phyloP scores from a whole-genome alignment of 35 echinoderm and acorn worm genomes.

The Holothuria glaberrima region DNA sequence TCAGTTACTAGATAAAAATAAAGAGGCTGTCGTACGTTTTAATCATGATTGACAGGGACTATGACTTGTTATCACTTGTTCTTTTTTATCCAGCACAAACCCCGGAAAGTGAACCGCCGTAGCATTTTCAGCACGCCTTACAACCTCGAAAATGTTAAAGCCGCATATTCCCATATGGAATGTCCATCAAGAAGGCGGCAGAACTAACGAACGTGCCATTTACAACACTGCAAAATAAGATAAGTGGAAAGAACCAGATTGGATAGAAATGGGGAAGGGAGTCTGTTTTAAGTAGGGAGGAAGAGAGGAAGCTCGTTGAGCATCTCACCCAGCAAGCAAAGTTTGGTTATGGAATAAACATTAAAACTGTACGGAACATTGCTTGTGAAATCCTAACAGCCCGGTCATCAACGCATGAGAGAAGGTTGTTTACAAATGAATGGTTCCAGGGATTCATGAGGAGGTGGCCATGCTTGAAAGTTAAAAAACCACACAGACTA shows the following conservation, averaged over 20 bases:
- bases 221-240: constrained; percentile 1
- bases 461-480: not conserved
- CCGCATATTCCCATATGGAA: not conserved
- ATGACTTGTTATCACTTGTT: not conserved
- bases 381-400: not conserved
- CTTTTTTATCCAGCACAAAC: not conserved
- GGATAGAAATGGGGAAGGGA: not conserved
- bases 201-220: not conserved
- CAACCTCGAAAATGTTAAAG: not conserved
- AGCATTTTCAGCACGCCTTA: not conserved
- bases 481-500: not conserved
- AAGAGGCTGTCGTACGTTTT: no score
- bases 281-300: not conserved
- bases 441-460: not conserved
- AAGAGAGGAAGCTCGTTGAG: not conserved
- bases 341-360: not conserved
- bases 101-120: not conserved
- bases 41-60: no score
- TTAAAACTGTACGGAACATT: not conserved
- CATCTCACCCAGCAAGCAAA: not conserved
- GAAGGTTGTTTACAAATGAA: not conserved
- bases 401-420: not conserved
- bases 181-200: not conserved
- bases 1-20: no score
- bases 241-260: not conserved